Evolutionary conservation across 2,113 vertebrate genomes (phyloP), one percentile per base, ranked within the genome.

Genomic region (Paramisgurnus dabryanus): DNA sequence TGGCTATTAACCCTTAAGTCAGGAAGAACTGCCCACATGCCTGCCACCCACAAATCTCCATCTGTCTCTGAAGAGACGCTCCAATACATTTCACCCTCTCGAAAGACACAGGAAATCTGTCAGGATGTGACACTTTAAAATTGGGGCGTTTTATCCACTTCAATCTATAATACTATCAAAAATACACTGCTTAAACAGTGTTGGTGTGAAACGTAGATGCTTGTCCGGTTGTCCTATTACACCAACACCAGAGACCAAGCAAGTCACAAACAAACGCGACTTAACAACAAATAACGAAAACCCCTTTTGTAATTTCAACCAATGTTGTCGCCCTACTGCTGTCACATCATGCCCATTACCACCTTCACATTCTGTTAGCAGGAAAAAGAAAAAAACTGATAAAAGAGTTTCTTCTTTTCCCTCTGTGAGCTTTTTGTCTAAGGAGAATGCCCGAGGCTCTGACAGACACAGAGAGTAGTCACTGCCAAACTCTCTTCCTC

Each of bases 361-460:
- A 63, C 82, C 70, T 75, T 27, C 60, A 68, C 67, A 68, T 70
- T 80, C 40, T 68, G 76, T 74, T 79, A 66, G 71, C 76, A 83
- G 74, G 78, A 79, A 58, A 70, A 66, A 71, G 74, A 71, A 53
- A 76, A 72, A 49, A 6, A 61, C 6, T 18, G 78, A 74, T 84
- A 76, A 86, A 88, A 80, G 84, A 82, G 60, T 41, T 43, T 49
- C 61, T 82, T 41, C 77, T 83, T 80, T 82, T 79, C 66, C 50
- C 64, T 84, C 76, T 83, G 80, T 82, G 80, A 82, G 82, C 74
- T 82, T 68, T 82, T 76, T 84, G 85, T 85, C 82, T 8, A 77
- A 77, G 57, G 67, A 79, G 80, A 81, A 49, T 60, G 85, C 87
- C 83, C 15, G 80, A 76, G 87, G 87, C 80, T 47, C 40, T 68